These are phyloP conservation scores for Matsumyia berberina DNA, from an alignment of 2,888 invertebrate genomes.

Conservation along the genomic window DNA sequence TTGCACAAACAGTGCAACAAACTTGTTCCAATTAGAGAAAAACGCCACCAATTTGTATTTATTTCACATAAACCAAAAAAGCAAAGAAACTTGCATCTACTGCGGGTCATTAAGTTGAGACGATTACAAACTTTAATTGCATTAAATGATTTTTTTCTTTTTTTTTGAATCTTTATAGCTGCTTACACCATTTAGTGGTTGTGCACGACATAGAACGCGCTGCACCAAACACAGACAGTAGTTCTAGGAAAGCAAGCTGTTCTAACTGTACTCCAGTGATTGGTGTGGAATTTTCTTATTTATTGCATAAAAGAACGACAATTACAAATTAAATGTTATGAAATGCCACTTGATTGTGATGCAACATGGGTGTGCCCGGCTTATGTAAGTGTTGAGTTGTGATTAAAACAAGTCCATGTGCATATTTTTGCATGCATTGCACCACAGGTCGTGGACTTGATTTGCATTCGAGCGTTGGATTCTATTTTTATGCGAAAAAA, in stretches of 20 bases:
- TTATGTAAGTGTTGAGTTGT: background rate
- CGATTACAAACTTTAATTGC: slow-evolving; percentile 40
- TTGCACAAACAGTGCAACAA: slow-evolving; percentile 19
- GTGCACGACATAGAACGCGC: background rate
- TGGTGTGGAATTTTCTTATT: slow-evolving; percentile 17
- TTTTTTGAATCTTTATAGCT: slow-evolving; percentile 3
- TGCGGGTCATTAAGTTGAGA: slow-evolving; percentile 50
- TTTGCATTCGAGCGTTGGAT: slow-evolving; percentile 24
- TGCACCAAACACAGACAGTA: background rate
- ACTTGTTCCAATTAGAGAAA: slow-evolving; percentile 1
- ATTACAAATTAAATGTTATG: slow-evolving; percentile 41
- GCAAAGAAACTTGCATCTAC: slow-evolving; percentile 20
- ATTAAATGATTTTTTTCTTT: slow-evolving; percentile 20
- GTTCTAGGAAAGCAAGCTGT: background rate
- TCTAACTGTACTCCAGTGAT: background rate
- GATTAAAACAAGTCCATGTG: slow-evolving; percentile 6
- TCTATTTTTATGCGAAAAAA: background rate
- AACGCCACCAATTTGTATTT: slow-evolving; percentile 1
- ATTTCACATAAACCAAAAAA: background rate
- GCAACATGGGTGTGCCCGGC: slow-evolving; percentile 43
- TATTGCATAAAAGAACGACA: slow-evolving; percentile 39
- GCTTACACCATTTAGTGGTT: slow-evolving; percentile 3
- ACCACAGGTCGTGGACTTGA: background rate
- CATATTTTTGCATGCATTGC: background rate
- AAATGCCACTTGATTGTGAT: slow-evolving; percentile 51